Percentiles rank a stretch among this genome's conserved stretches.
Evolutionary conservation across 2,113 vertebrate species (phyloP).

Genomic region (Tretioscincus oriximinensis): DNA sequence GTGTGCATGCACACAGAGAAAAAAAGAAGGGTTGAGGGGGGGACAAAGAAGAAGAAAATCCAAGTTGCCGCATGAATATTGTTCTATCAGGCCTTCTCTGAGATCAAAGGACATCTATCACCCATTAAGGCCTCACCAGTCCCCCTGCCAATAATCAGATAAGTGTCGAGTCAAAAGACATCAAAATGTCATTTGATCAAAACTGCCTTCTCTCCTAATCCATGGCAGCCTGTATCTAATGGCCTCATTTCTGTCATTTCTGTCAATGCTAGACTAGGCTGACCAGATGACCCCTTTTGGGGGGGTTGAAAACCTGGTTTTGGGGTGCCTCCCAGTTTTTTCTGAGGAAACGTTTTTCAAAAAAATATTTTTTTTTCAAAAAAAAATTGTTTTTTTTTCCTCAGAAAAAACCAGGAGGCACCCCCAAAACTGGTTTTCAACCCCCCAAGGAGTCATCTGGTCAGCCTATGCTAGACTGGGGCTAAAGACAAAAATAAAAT

Average conservation of each 20-base stretch:
- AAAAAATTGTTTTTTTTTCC: too few species aligned
- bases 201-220: neutral
- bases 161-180: neutral
- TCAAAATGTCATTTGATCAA: neutral
- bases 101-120: slow-evolving; percentile 1
- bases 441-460: too few species aligned
- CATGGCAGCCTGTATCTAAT: neutral
- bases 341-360: too few species aligned
- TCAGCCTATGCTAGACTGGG: neutral
- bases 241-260: neutral
- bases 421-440: too few species aligned
- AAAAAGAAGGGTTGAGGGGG: neutral
- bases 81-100: neutral
- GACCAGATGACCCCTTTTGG: too few species aligned
- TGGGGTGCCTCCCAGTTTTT: too few species aligned
- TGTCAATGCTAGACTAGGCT: too few species aligned
- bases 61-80: fast-evolving
- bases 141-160: neutral
- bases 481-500: too few species aligned
- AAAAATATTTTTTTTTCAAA: too few species aligned
- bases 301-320: too few species aligned
- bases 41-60: neutral
- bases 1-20: neutral
- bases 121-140: neutral
- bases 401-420: too few species aligned